Evolutionary conservation across 92 coral and sea anemone species (phyloP), one percentile per base, ranked within the genome.

Genomic region (Diadumene lineata): DNA sequence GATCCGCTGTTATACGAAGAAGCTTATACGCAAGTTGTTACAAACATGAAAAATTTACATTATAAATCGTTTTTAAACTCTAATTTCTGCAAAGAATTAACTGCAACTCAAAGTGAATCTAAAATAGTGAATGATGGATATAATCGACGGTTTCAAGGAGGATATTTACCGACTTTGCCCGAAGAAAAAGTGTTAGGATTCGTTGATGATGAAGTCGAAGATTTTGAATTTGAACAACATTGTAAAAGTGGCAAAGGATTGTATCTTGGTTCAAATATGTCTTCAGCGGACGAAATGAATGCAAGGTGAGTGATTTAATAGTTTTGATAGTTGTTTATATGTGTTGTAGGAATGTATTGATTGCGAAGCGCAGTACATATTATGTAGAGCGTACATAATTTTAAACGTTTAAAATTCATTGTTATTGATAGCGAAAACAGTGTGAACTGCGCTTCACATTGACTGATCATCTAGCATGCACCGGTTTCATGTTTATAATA

Each of bases 101-200:
- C 83, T 24, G 90, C 84, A 61, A 82, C 75, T 29, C 77, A 68
- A 34, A 74, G 66, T 60, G 91, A 86, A 79, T 78, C 75, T 27
- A 75, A 83, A 43, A 64, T 87, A 76, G 84, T 79, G 57, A 85
- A 82, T 51, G 73, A 60, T 43, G 71, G 79, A 27, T 87, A 84
- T 64, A 80, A 71, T 34, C 79, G 85, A 64, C 77, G 91, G 58
- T 91, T 85, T 80, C 86, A 81, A 32, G 81, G 86, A 33, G 83
- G 92, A 31, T 90, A 88, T 78, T 78, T 96, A 44, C 96, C 97
- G 60, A 81, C 99, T 25, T 83, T 96, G 51, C 99, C 92, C 16
- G 99, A 96, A 79, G 99, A 96, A 70, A 92, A 92, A 77, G 96
- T 92, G 50, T 80, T 88, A 64, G 97, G 97, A 73, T 91, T 91